Evolutionary conservation across 2,888 invertebrate species (phyloP), one percentile per base, ranked within the genome.

Genomic region (Osmoderma eremita): DNA sequence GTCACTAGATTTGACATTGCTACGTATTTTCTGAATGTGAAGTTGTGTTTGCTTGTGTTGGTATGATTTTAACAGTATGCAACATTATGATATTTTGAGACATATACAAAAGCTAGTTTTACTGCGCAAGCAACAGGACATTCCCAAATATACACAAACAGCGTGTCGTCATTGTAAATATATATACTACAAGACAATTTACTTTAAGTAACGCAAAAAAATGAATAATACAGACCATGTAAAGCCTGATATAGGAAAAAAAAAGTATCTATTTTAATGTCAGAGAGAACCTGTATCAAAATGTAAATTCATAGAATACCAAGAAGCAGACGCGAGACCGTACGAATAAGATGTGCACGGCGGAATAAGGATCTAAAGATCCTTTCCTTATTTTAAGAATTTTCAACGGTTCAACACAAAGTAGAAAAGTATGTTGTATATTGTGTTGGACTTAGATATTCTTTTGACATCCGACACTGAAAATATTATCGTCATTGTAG

Each of bases 401-500:
- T 56, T 53, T 24, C 24, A 30, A 38, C 38, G 15, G 38, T 39
- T 54, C 49, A 56, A 45, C 64, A 68, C 65, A 65, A 75, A 78
- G 78, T 78, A 78, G 75, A 77, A 78, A 78, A 78, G 78, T 79
- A 77, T 78, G 78, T 78, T 77, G 76, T 74, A 75, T 74, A 78
- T 78, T 78, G 78, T 78, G 72, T 72, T 67, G 70, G 76, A 78
- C 78, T 78, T 78, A 77, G 78, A 78, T 78, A 78, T 78, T 73
- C 74, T 75, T 76, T 75, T 74, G 75, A 73, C 71, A 72, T 69
- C 71, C 70, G 70, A 67, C 69, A 69, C 70, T 65, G 67, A 49
- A 66, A 67, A 73, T 71, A 75, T 74, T 75, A 74, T 75, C 73
- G 72, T 45, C 48, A 24, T 45, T 18, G 58, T 30, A 6, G 58